Evolutionary conservation across 2,888 invertebrate genomes (phyloP), one percentile per base, ranked within the genome.

Genomic region (Hofmannophila pseudospretella): DNA sequence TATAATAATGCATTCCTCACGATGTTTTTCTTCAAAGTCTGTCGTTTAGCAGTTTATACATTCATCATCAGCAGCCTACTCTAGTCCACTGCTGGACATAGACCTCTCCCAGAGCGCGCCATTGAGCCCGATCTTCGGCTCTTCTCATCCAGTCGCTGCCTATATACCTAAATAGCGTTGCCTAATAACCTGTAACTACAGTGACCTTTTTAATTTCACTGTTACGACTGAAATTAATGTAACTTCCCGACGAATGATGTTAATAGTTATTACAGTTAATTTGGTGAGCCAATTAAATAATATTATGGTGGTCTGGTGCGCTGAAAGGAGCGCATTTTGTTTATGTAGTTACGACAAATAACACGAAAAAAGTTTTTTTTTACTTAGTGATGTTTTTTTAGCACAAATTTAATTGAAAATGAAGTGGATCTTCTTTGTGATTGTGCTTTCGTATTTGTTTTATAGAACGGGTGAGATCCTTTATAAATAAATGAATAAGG

Each of bases 381-480:
- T 20, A 20, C 20, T 20, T 20, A 20, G n/a, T 23, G 16, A 16
- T 16, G 5, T 16, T 5, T 5, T 16, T 16, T 16, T 16, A 16
- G n/a, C 16, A 16, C 3, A 16, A 16, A 16, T 16, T 4, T 3
- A 8, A n/a, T 27, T n/a, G 2, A 64, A 58, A 51, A 79, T 78
- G 78, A 80, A 82, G 75, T 75, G 71, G 73, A 9, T 68, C 39
- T 69, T 77, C 41, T 75, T 70, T 47, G 58, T 73, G 40, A 42
- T 77, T 25, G 67, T 80, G 39, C 59, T 78, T 9, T 40, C 69
- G 33, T 80, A 74, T 39, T 68, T 77, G 71, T 65, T 60, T 35
- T 75, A 73, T 37, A 69, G 67, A 56, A 54, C 74, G 57, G 81
- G 81, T 80, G 60, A 45, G 55, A 48, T 13, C 2, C 11, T 4